phyloP scores from a whole-genome alignment of 2,888 invertebrate species.

The Beris morrisii region DNA sequence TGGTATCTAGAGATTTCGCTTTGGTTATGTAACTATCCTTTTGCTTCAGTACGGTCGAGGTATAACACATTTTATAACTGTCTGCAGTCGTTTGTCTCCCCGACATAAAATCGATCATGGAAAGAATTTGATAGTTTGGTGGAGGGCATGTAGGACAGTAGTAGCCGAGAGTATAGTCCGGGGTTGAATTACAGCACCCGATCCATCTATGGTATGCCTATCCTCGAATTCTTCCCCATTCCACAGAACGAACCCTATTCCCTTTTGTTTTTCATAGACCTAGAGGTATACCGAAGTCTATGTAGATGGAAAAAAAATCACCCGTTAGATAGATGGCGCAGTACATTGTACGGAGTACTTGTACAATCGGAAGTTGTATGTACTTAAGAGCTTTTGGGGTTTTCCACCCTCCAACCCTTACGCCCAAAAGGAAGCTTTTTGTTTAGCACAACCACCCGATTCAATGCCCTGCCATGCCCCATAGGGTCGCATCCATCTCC shows the following conservation, averaged over 20 bases:
- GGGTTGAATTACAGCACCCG: conserved; percentile 34
- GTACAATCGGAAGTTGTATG: conserved; percentile 31
- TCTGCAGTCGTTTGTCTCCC: conserved; percentile 35
- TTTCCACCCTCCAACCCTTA: neutral
- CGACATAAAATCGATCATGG: conserved; percentile 34
- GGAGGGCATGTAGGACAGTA: conserved; percentile 11
- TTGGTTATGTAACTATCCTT: conserved; percentile 24
- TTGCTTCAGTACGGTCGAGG: conserved; percentile 4
- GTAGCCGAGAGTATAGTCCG: conserved; percentile 18
- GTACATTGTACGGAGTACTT: conserved; percentile 24
- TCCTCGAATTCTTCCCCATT: conserved; percentile 1
- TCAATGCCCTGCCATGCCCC: too few species aligned
- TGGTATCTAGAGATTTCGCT: conserved; percentile 28
- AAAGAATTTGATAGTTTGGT: conserved; percentile 33
- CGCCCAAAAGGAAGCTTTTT: conserved; percentile 7
- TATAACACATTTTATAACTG: conserved; percentile 35
- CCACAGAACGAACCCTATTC: conserved; percentile 19
- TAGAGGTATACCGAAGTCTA: conserved; percentile 2
- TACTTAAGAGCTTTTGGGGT: conserved; percentile 24
- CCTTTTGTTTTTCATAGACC: conserved; percentile 12
- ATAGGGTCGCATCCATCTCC: conserved; percentile 1
- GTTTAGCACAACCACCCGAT: neutral
- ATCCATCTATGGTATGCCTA: conserved; percentile 7
- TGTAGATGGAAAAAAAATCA: conserved; percentile 1
- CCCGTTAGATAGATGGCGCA: conserved; percentile 19